These are phyloP conservation scores for Sclerodermus sp. DNA, from an alignment of 2,888 invertebrate species.

Conservation along the genomic window DNA sequence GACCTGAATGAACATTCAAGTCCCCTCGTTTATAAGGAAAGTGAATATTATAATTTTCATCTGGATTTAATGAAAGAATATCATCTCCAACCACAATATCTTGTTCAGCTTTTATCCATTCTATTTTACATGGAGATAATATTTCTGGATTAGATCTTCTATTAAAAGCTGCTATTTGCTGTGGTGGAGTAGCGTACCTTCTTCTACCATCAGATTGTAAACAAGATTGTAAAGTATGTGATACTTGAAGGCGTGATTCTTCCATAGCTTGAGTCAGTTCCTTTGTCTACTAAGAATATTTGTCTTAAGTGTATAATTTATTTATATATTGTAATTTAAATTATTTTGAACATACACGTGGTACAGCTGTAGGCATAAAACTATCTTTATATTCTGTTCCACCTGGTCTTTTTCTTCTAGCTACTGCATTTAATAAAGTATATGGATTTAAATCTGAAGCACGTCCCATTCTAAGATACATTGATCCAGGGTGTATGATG, in stretches of 20 bases:
- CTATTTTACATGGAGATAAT: slow-evolving; percentile 62
- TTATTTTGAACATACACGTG: slow-evolving; percentile 56
- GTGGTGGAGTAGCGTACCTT: slow-evolving; percentile 83
- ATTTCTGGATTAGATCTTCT: slow-evolving; percentile 74
- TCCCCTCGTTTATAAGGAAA: slow-evolving; percentile 89
- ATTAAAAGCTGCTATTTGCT: slow-evolving; percentile 88
- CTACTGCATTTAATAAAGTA: slow-evolving; percentile 83
- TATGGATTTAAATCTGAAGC: slow-evolving; percentile 88
- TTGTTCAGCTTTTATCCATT: slow-evolving; percentile 67
- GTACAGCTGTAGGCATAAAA: slow-evolving; percentile 68
- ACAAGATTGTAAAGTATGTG: slow-evolving; percentile 83
- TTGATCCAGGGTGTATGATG: slow-evolving; percentile 93
- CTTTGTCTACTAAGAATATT: slow-evolving; percentile 58
- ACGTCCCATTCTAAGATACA: slow-evolving; percentile 84
- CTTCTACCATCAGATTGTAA: slow-evolving; percentile 80
- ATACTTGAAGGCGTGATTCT: slow-evolving; percentile 80
- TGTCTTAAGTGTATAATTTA: slow-evolving; percentile 1
- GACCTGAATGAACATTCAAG: slow-evolving; percentile 79
- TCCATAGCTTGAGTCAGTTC: slow-evolving; percentile 78
- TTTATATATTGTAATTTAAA: slow-evolving; percentile 2
- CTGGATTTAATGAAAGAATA: slow-evolving; percentile 70
- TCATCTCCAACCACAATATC: slow-evolving; percentile 78
- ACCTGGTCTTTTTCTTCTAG: slow-evolving; percentile 62
- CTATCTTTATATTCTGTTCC: slow-evolving; percentile 66
- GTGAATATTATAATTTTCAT: slow-evolving; percentile 79